phyloP scores from a whole-genome alignment of 2,888 invertebrate species.

The Pandemis heparana region DNA sequence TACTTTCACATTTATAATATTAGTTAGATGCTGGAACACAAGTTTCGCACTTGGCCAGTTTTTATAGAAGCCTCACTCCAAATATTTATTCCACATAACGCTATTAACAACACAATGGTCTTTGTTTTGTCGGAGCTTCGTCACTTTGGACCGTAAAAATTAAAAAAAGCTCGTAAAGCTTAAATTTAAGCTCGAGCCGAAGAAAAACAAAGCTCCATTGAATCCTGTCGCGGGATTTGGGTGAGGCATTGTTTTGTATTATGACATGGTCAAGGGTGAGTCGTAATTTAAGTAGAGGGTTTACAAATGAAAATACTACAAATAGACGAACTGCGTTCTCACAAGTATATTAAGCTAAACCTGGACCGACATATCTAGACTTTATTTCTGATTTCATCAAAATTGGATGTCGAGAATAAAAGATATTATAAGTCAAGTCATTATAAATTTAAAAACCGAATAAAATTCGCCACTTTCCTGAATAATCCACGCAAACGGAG shows the following conservation, averaged over 20 bases:
- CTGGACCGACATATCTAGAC: too few relatives aligned
- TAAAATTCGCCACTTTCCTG: too few relatives aligned
- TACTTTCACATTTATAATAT: too few relatives aligned
- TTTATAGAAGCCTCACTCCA: not conserved
- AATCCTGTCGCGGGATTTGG: constrained; percentile 26
- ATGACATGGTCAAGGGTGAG: not conserved
- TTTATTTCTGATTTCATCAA: too few relatives aligned
- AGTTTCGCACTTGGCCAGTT: not conserved
- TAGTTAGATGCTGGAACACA: too few relatives aligned
- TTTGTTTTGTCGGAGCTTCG: constrained; percentile 29
- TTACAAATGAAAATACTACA: not conserved
- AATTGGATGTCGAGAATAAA: too few relatives aligned
- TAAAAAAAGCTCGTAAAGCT: constrained; percentile 38
- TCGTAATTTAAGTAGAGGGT: not conserved
- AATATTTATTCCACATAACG: constrained; percentile 12
- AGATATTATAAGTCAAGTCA: too few relatives aligned
- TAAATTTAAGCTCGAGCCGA: constrained; percentile 11
- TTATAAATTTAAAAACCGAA: too few relatives aligned
- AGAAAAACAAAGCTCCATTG: constrained; percentile 39
- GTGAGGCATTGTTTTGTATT: constrained; percentile 25
- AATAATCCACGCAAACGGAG: too few relatives aligned
- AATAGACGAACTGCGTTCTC: too few relatives aligned
- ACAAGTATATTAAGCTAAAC: too few relatives aligned
- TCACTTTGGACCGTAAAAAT: constrained; percentile 32
- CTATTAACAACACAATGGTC: constrained; percentile 28